Evolutionary conservation across 1,140 invertebrate species (phyloP).

Genomic region (Aradophagus sp.): DNA sequence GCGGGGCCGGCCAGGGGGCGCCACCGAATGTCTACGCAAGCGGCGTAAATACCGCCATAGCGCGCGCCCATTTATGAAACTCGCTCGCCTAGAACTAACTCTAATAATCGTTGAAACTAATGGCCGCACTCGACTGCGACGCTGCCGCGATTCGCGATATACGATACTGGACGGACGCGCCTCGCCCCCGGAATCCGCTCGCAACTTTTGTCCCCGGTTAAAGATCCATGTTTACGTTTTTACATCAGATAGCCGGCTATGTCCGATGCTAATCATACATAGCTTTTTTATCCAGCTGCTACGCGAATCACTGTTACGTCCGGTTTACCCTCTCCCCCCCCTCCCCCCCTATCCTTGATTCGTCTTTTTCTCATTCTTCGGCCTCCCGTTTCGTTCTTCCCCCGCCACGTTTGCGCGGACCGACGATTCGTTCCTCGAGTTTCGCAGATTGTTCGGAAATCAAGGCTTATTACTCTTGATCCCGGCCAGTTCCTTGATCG

Average conservation of each 20-base stretch:
- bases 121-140: constrained; percentile 55
- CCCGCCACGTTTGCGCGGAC: neutral
- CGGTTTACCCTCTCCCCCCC: constrained; percentile 11
- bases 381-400: neutral
- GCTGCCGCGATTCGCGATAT: constrained; percentile 31
- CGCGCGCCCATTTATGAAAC: constrained; percentile 71
- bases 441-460: constrained; percentile 18
- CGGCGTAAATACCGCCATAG: constrained; percentile 66
- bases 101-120: constrained; percentile 75
- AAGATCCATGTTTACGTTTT: constrained; percentile 48
- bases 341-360: neutral
- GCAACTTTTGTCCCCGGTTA: constrained; percentile 1
- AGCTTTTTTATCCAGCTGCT: constrained; percentile 29
- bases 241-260: constrained; percentile 48
- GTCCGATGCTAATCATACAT: constrained; percentile 49
- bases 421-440: constrained; percentile 9
- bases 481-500: too few species aligned
- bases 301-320: constrained; percentile 48
- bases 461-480: constrained; percentile 12
- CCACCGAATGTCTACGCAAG: constrained; percentile 29
- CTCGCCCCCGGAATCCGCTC: constrained; percentile 10
- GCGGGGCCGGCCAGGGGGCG: constrained; percentile 29
- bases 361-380: neutral
- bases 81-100: constrained; percentile 73
- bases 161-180: constrained; percentile 36